Conservation (phyloP, 2,797 vertebrate genomes). For the Potorous gilbertii region DNA sequence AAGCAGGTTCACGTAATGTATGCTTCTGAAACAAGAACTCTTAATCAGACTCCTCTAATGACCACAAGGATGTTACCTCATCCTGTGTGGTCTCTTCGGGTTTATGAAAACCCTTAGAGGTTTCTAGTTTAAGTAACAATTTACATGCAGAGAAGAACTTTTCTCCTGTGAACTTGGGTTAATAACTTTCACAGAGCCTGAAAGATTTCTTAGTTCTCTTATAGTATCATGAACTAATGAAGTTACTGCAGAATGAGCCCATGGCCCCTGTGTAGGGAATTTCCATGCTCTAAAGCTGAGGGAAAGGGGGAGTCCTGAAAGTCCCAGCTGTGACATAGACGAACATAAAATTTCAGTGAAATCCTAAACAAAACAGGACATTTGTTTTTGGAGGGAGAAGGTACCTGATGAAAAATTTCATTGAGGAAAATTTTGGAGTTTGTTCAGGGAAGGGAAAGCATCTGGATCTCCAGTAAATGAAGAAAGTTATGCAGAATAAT, state of each 20-base stretch:
- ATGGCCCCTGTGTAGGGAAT: neutral
- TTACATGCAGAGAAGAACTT: neutral
- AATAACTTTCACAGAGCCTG: accelerated
- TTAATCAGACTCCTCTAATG: neutral
- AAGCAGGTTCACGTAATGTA: neutral
- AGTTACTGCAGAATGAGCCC: neutral
- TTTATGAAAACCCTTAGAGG: no score
- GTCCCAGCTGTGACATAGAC: no score
- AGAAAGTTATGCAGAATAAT: neutral
- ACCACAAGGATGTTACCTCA: neutral
- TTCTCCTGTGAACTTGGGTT: neutral
- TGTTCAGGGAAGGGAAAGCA: neutral
- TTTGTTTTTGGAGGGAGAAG: neutral
- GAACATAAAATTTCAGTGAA: neutral
- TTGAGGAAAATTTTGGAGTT: neutral
- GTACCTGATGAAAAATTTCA: neutral
- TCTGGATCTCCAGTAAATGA: neutral
- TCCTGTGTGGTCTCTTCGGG: neutral
- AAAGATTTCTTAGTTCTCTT: neutral
- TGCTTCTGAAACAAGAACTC: constrained; percentile 14
- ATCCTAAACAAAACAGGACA: neutral
- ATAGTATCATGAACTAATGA: neutral
- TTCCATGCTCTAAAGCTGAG: neutral
- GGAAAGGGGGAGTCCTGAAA: neutral
- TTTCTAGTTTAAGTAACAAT: neutral